A percentile compares a stretch with the other conserved stretches of the same genome.
These are phyloP conservation scores for Petaurus breviceps DNA, from an alignment of 2,113 vertebrate genomes.

Conservation along the genomic window DNA sequence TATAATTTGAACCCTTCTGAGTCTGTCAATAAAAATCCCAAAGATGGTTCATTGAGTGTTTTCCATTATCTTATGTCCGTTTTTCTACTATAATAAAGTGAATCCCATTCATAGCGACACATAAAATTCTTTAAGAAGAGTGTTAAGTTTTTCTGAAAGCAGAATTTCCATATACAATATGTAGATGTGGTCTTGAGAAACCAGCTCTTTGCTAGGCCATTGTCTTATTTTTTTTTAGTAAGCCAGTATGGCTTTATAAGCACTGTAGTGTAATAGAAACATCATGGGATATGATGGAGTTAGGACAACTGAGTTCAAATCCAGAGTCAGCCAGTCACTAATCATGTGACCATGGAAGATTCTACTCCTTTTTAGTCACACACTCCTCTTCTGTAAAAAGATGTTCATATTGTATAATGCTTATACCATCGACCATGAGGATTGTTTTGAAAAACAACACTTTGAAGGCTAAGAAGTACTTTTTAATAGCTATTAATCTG, in stretches of 20 bases:
- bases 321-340: not conserved
- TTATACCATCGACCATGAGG: not conserved
- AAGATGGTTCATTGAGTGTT: not conserved
- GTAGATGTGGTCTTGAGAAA: not conserved
- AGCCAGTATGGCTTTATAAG: not conserved
- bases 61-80: not conserved
- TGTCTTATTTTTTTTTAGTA: not conserved
- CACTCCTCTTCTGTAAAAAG: not conserved
- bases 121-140: not conserved
- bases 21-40: not conserved
- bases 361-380: not conserved
- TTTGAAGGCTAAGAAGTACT: not conserved
- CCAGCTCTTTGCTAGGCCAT: not conserved
- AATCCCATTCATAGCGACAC: not conserved
- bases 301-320: not conserved
- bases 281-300: not conserved
- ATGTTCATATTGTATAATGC: not conserved
- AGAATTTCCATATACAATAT: not conserved
- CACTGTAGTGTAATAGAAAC: not conserved
- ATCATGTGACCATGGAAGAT: not conserved
- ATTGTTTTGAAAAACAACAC: not conserved
- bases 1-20: not conserved
- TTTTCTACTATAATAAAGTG: not conserved
- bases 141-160: not conserved
- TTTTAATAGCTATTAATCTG: not conserved